Conservation (phyloP, 2,113 vertebrate genomes). For the Sphyrna mokarran region DNA sequence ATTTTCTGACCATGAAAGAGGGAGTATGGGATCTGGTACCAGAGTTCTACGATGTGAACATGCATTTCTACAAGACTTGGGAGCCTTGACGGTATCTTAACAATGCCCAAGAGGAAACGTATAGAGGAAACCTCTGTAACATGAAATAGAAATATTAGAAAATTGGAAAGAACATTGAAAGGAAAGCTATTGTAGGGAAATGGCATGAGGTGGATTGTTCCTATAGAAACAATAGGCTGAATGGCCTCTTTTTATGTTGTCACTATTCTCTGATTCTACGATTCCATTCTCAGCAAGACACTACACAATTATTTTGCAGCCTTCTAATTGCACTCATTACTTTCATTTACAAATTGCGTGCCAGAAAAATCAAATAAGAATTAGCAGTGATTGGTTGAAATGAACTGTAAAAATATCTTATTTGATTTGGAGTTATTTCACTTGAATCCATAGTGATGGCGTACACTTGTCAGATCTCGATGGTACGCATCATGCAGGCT, state of each 20-base stretch:
- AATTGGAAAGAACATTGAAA: neutral
- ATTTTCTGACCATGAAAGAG: neutral
- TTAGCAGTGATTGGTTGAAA: neutral
- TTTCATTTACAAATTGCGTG: neutral
- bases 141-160: neutral
- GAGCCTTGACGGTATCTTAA: neutral
- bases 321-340: neutral
- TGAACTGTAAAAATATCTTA: neutral
- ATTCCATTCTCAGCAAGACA: neutral
- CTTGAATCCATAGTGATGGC: neutral
- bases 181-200: neutral
- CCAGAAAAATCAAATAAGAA: neutral
- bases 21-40: neutral
- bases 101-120: neutral
- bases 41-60: neutral
- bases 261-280: neutral
- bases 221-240: neutral
- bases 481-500: neutral
- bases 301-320: neutral
- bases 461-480: neutral
- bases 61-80: neutral
- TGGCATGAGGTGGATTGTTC: neutral
- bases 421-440: neutral
- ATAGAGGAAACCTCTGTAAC: too few species aligned
- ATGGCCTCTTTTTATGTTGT: neutral